Conservation (phyloP, 2,888 invertebrate genomes). For the Caenorhabditis angaria region DNA sequence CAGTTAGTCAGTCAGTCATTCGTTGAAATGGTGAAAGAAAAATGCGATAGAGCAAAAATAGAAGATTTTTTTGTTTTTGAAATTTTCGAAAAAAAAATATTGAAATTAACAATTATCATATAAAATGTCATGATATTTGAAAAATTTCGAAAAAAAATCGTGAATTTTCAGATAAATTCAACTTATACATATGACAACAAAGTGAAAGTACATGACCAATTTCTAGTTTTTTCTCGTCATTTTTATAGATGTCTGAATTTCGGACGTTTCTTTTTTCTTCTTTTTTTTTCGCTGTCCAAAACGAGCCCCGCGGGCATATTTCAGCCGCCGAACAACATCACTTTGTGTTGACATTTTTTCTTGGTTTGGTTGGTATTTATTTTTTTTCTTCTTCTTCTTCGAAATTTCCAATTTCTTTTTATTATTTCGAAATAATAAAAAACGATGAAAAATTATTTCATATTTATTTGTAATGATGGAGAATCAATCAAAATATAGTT, state of each 20-base stretch:
- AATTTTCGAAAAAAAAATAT: no score
- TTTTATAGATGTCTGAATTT: conserved; percentile 11
- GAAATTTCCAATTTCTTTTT: no score
- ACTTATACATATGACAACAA: conserved; percentile 3
- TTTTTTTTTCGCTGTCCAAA: conserved; percentile 14
- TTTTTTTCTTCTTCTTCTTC: no score
- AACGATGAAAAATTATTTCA: no score
- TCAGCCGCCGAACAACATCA: conserved; percentile 4
- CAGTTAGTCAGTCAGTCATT: no score
- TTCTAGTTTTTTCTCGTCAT: conserved; percentile 7
- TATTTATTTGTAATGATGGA: neutral
- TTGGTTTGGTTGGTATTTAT: neutral
- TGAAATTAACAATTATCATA: no score
- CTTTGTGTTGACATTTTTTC: conserved; percentile 2
- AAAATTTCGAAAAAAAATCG: no score
- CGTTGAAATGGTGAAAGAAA: no score
- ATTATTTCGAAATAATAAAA: no score
- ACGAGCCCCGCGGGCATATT: conserved; percentile 45
- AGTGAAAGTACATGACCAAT: conserved; percentile 18
- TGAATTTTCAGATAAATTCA: conserved; percentile 6
- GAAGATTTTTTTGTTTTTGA: no score
- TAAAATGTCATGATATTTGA: no score
- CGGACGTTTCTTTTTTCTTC: neutral
- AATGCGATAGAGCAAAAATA: no score
- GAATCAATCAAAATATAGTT: neutral